Base-by-base conservation (phyloP, 2,113 vertebrate species). In the Lagenorhynchus albirostris region DNA sequence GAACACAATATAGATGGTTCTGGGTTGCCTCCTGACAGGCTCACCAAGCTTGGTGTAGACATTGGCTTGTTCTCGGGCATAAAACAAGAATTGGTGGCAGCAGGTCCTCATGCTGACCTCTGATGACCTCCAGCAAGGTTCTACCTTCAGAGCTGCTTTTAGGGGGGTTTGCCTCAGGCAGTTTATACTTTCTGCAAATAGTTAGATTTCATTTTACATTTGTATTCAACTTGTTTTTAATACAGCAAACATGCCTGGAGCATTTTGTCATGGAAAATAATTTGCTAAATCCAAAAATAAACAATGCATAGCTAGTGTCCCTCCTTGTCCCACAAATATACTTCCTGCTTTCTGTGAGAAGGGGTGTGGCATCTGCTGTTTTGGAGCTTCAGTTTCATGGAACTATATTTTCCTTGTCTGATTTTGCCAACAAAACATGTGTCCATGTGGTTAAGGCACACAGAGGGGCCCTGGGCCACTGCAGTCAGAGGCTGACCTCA, bases 211-310 rank as follows among this genome's bases (percentile, higher is more conserved):
- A 71, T 84, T 93, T 62, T 29, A 38, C 10, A 11, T 44, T 55
- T 90, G 58, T 47, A 70, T 73, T 53, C 31, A 60, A 58, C 21
- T 92, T 76, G 55, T 47, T 38, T 50, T 86, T n/a, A 63, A 29
- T 26, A 11, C 13, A 53, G n/a, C 20, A 62, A 82, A 55, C 21
- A 38, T 53, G 38, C 55, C 67, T 10, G 44, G 86, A 85, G 71
- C 41, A 33, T 63, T 96, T 92, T 89, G 70, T 77, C 95, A 89
- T 84, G 81, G 89, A 90, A 92, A 88, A 79, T 31, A 36, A 41
- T 82, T 77, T 80, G 90, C 53, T 62, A 65, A 65, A 70, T 73
- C 44, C 44, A 44, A 63, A 94, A 88, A 44, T 71, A 60, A 84
- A 88, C 60, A 74, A 17, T n/a, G 60, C 14, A 0, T 26, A 65